Evolutionary conservation across 2,797 vertebrate genomes (phyloP).

Genomic region (Caiman crocodilus): DNA sequence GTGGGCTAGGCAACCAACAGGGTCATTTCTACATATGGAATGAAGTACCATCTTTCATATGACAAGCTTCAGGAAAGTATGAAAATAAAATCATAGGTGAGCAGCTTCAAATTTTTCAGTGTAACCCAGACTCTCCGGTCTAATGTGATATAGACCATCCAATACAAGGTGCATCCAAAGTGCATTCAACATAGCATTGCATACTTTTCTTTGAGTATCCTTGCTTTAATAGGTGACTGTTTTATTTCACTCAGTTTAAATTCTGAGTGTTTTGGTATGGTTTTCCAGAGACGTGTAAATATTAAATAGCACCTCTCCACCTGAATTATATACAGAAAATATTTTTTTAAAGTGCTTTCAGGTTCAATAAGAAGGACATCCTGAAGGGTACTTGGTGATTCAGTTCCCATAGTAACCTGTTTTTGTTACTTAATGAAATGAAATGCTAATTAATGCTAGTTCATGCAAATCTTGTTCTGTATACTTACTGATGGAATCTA

Average conservation of each 20-base stretch:
- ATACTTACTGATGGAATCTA: background rate
- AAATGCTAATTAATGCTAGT: background rate
- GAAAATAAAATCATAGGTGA: background rate
- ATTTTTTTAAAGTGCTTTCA: background rate
- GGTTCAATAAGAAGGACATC: background rate
- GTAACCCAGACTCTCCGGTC: background rate
- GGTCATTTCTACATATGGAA: accelerated
- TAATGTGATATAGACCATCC: background rate
- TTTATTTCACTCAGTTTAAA: background rate
- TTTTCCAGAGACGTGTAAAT: background rate
- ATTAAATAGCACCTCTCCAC: background rate
- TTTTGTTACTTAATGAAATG: constrained; percentile 18
- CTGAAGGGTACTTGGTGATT: constrained; percentile 20
- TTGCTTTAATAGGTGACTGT: background rate
- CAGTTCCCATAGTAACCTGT: constrained; percentile 59
- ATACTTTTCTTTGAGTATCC: background rate
- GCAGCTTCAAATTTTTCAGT: accelerated
- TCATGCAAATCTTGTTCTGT: background rate
- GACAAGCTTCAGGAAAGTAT: background rate
- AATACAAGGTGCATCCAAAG: accelerated
- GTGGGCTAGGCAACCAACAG: background rate
- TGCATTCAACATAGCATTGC: background rate
- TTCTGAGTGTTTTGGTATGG: background rate
- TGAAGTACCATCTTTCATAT: background rate
- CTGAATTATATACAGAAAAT: constrained; percentile 13